Evolutionary conservation across 2,888 invertebrate genomes (phyloP), one percentile per base, ranked within the genome.

Genomic region (Drosophila atripex): DNA sequence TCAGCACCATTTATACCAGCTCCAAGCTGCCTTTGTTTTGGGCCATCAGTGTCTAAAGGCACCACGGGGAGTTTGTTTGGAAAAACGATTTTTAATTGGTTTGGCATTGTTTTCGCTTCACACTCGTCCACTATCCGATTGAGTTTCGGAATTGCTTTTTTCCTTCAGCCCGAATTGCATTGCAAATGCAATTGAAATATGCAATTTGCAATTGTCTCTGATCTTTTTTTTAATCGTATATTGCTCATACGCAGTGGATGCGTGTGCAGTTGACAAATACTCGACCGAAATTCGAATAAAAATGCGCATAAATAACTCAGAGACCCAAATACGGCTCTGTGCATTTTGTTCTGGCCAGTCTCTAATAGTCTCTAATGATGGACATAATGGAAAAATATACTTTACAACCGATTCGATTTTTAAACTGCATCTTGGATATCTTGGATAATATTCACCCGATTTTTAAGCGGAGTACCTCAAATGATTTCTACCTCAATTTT

Each of bases 221-320:
- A 8, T 56, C 28, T 43, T 28, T 35, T n/a, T 35, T 35, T 14
- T 35, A 4, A 1, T 14, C 23, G 51, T 51, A 23, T 55, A 57
- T 65, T 71, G 66, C 84, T 70, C 66, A 73, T 73, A 82, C 51
- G 54, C 50, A 21, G 38, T 50, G 50, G 60, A 59, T 59, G 60
- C 60, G 59, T 47, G 60, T 69, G 69, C 45, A 56, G 46, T 54
- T 63, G 72, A 76, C 70, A 77, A 75, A 73, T 75, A 75, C 61
- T 45, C 58, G 58, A 54, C 28, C 25, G 25, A 49, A 69, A 58
- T 25, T 55, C 49, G 57, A 39, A 71, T 63, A 38, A 68, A 70
- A 70, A 78, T 70, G 51, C 71, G 53, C 70, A 85, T 76, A 63
- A 47, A 71, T 71, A 55, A 71, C 52, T 51, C 46, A n/a, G 18